A percentile compares a stretch with the other conserved stretches of the same genome.
Evolutionary conservation across 1,140 invertebrate genomes (phyloP).

Genomic region (Daktulosphaira vitifoliae): DNA sequence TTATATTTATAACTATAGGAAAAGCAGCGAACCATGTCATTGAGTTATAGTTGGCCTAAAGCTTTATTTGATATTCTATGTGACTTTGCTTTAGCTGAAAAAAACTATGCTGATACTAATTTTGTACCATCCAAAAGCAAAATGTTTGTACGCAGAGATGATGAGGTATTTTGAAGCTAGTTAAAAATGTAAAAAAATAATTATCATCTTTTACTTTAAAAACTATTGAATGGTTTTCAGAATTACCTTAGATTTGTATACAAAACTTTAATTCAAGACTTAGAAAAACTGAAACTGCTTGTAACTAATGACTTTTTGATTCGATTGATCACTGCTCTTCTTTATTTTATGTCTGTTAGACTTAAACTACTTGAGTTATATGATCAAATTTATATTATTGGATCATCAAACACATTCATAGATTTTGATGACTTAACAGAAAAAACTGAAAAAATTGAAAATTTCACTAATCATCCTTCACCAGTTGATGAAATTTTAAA

Average conservation of each 20-base stretch:
- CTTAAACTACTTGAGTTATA: constrained; percentile 18
- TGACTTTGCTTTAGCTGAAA: constrained; percentile 28
- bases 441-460: not conserved
- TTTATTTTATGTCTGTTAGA: constrained; percentile 8
- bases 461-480: not conserved
- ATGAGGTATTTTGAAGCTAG: constrained; percentile 4
- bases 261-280: constrained; percentile 17
- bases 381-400: constrained; percentile 11
- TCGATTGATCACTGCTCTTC: constrained; percentile 1
- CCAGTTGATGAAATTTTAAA: constrained; percentile 8
- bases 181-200: too few relatives aligned
- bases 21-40: not conserved
- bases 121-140: constrained; percentile 14
- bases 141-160: constrained; percentile 10
- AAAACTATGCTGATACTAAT: constrained; percentile 9
- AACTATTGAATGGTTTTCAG: not conserved
- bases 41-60: not conserved
- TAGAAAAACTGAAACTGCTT: constrained; percentile 4
- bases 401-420: not conserved
- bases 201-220: not conserved
- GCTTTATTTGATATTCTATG: constrained; percentile 16
- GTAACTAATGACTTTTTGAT: not conserved
- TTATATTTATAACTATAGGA: not conserved
- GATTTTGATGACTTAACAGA: constrained; percentile 11
- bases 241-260: constrained; percentile 22